phyloP scores from a whole-genome alignment of 2,888 invertebrate species.

The Pammene fasciana region DNA sequence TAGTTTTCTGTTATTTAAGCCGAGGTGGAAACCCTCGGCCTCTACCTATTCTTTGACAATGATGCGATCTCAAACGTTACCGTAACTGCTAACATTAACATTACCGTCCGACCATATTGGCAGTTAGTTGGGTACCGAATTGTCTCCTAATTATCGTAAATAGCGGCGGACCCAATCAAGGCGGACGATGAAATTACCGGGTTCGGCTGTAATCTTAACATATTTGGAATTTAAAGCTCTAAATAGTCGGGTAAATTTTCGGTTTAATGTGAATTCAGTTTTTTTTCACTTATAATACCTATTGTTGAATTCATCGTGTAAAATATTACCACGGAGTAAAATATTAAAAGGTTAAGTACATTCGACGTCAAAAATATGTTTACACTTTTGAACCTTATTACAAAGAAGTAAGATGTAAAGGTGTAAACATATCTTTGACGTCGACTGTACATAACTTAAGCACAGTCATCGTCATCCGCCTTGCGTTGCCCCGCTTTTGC shows the following conservation, averaged over 20 bases:
- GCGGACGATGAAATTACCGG: constrained; percentile 11
- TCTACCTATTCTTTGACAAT: background rate
- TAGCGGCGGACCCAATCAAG: constrained; percentile 37
- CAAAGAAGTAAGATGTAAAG: too few species aligned
- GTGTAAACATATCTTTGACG: too few species aligned
- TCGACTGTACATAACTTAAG: too few species aligned
- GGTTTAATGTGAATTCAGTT: background rate
- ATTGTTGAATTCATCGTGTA: too few species aligned
- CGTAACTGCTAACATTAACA: constrained; percentile 2
- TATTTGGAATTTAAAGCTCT: background rate
- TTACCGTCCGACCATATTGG: constrained; percentile 23
- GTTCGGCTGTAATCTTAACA: background rate
- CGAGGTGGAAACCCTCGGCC: too few species aligned
- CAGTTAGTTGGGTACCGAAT: constrained; percentile 32
- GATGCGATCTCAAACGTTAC: background rate
- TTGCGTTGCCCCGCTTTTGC: too few species aligned
- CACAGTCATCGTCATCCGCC: too few species aligned
- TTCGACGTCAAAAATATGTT: too few species aligned
- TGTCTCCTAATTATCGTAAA: constrained; percentile 39
- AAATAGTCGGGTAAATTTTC: background rate
- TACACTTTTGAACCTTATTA: too few species aligned
- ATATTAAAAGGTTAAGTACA: too few species aligned
- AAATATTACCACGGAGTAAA: too few species aligned
- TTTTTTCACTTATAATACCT: background rate
- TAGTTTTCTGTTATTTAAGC: too few species aligned